phyloP scores from a whole-genome alignment of 2,888 invertebrate genomes.

The Chrysolina haemoptera region DNA sequence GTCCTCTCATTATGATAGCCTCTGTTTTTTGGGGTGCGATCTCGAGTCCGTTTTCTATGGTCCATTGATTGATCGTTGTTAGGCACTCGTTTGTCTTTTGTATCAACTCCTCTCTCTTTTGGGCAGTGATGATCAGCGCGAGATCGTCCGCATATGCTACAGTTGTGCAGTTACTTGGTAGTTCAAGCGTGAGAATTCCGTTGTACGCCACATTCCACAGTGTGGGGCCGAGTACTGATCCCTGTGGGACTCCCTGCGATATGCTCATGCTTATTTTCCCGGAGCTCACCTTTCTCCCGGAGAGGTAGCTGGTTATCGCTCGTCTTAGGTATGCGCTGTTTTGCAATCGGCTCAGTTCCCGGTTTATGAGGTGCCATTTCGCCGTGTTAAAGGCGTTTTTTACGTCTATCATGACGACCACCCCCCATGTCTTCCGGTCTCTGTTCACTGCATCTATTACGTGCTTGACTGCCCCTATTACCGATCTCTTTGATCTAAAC shows the following conservation, averaged over 20 bases:
- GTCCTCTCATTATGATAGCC: conserved; percentile 31
- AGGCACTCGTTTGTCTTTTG: not conserved
- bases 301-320: not conserved
- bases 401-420: not conserved
- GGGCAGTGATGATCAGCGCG: not conserved
- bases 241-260: not conserved
- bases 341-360: not conserved
- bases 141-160: not conserved
- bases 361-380: conserved; percentile 1
- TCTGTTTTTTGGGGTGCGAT: conserved; percentile 35
- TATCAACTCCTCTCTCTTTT: conserved; percentile 4
- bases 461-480: not conserved
- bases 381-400: conserved; percentile 3
- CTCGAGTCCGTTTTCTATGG: conserved; percentile 15
- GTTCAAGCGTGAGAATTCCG: conserved; percentile 4
- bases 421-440: not conserved
- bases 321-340: not conserved
- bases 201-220: not conserved
- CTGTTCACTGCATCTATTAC: not conserved
- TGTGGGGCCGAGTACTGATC: not conserved
- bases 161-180: not conserved
- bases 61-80: conserved; percentile 16
- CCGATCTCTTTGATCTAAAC: not conserved
- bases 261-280: not conserved
- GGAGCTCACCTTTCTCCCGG: not conserved